Evolutionary conservation across 2,113 vertebrate species (phyloP).

Genomic region (Bucco capensis): DNA sequence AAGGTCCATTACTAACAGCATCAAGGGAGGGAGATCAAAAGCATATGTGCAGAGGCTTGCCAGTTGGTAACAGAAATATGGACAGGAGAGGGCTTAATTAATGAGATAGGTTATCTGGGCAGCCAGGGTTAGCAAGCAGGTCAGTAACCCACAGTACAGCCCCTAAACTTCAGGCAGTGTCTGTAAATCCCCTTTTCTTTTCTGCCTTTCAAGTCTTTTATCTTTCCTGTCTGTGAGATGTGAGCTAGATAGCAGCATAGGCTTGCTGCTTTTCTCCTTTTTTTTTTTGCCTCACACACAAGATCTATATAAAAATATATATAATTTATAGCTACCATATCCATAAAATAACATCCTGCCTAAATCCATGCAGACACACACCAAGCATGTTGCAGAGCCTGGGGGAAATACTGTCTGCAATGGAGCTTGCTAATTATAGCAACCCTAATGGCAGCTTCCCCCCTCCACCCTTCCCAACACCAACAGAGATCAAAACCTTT

Average conservation of each 20-base stretch:
- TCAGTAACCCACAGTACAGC: neutral
- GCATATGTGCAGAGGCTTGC: neutral
- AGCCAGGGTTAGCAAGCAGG: neutral
- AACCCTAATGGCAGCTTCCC: slow-evolving; percentile 52
- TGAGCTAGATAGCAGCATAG: neutral
- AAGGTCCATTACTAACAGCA: neutral
- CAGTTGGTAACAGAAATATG: neutral
- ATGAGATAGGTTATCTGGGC: neutral
- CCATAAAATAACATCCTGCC: slow-evolving; percentile 31
- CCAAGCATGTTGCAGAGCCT: slow-evolving; percentile 27
- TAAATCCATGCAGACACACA: slow-evolving; percentile 35
- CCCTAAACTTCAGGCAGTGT: neutral
- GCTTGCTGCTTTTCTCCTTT: neutral
- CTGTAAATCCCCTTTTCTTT: neutral
- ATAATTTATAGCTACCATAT: slow-evolving; percentile 20
- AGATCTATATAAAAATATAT: neutral
- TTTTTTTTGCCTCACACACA: neutral
- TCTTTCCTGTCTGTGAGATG: neutral
- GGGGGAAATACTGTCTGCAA: slow-evolving; percentile 51
- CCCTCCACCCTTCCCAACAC: slow-evolving; percentile 44
- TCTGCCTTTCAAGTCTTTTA: neutral
- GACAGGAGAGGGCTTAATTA: neutral
- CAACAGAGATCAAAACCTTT: slow-evolving; percentile 68
- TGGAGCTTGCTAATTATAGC: slow-evolving; percentile 60
- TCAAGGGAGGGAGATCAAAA: neutral